Base-by-base conservation (phyloP, 2,113 vertebrate genomes). In the Microcebus jonahi region DNA sequence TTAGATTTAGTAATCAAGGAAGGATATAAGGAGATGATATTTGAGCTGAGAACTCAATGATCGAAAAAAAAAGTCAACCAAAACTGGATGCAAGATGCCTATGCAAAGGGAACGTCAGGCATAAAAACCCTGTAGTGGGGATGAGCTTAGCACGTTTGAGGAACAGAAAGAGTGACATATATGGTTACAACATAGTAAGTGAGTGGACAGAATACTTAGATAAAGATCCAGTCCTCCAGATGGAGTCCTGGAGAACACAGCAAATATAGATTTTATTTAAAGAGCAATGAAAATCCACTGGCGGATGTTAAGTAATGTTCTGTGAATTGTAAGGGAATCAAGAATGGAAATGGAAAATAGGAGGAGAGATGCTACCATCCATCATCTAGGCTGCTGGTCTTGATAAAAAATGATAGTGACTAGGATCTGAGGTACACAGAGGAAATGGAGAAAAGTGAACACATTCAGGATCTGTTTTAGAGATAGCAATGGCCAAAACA, bases 41-140 rank as follows among this genome's bases (percentile, higher is more conserved):
- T 68, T 90, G 50, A 97, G 67, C 10, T 67, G 53, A 81, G 65
- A 97, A 82, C 14, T 36, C 63, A 88, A 53, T 68, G 63, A 67
- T 27, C 29, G 1, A 15, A 77, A 89, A 85, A 86, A 89, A 86
- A 92, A 48, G 45, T 65, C 48, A 61, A 95, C 63, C 68, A 71
- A 94, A 96, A 88, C 61, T 31, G 10, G 11, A 36, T 29, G 29
- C 2, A 13, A 75, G 73, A 67, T 65, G 57, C 13, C 14, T 23
- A 67, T 27, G 42, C 5, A 76, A 89, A 80, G 65, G 27, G n/a
- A 83, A 61, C 27, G 5, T 68, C 23, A 93, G 91, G 34, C 25
- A 23, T 42, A 23, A 81, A 93, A 75, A 63, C 25, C 25, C 36
- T 57, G 9, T 6, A 65, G 7, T 3, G 2, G 27, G 18, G 15